Conservation (phyloP, 2,888 invertebrate genomes). For the Iselma pallidipennis region DNA sequence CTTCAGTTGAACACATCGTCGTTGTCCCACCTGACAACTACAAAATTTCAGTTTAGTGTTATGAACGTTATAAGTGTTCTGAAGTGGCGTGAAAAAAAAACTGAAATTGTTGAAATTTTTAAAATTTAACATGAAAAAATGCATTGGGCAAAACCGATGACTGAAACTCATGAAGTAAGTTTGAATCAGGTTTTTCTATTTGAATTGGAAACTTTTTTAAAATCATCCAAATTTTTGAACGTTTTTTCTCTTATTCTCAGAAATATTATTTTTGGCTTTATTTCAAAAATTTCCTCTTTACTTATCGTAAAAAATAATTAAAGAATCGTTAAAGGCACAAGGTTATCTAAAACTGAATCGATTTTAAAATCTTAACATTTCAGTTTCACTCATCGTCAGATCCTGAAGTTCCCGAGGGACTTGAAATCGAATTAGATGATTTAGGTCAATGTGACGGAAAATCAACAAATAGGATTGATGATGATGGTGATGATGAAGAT, state of each 20-base stretch:
- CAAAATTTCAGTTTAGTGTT: slow-evolving; percentile 30
- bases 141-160: slow-evolving; percentile 20
- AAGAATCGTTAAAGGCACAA: too few species aligned
- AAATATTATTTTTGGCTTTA: slow-evolving; percentile 20
- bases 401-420: too few species aligned
- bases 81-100: background rate
- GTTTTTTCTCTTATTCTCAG: background rate
- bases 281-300: slow-evolving; percentile 28
- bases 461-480: background rate
- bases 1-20: slow-evolving; percentile 34
- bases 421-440: background rate
- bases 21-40: slow-evolving; percentile 40
- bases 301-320: too few species aligned
- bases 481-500: background rate
- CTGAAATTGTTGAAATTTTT: too few species aligned
- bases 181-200: too few species aligned
- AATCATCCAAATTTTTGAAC: background rate
- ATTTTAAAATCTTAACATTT: too few species aligned
- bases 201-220: too few species aligned
- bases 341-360: too few species aligned
- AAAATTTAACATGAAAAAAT: slow-evolving; percentile 9
- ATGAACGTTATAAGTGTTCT: slow-evolving; percentile 10
- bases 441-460: background rate
- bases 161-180: slow-evolving; percentile 13
- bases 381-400: background rate